phyloP scores from a whole-genome alignment of 1,140 invertebrate species.

The Manduca sexta region DNA sequence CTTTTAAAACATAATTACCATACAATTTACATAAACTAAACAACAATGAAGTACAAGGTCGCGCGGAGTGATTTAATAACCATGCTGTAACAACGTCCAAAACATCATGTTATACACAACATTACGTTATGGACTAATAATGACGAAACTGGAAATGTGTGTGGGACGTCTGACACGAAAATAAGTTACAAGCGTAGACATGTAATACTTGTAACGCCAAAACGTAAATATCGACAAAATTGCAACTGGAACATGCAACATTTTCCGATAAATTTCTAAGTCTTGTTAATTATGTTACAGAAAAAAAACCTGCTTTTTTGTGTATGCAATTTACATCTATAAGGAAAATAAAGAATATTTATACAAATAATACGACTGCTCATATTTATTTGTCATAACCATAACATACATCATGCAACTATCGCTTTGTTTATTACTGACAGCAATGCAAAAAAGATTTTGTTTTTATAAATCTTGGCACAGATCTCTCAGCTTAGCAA shows the following conservation, averaged over 20 bases:
- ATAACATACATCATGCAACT: conserved; percentile 1
- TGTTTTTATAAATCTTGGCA: conserved; percentile 27
- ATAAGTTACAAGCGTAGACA: neutral
- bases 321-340: no score
- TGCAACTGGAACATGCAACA: neutral
- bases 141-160: conserved; percentile 10
- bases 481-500: conserved; percentile 21
- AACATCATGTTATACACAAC: no score
- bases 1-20: neutral
- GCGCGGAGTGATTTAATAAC: conserved; percentile 1
- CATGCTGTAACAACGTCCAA: conserved; percentile 1
- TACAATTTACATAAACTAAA: conserved; percentile 3
- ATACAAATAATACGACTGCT: no score
- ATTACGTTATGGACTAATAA: neutral
- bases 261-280: no score
- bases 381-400: neutral
- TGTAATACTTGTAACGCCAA: neutral
- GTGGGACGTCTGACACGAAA: conserved; percentile 5
- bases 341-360: no score
- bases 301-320: no score
- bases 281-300: neutral
- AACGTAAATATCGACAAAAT: neutral
- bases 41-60: conserved; percentile 9
- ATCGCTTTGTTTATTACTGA: conserved; percentile 3
- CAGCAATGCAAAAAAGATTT: conserved; percentile 3